Percentiles rank a stretch among this genome's conserved stretches.
These are phyloP conservation scores for Toxotes jaculatrix DNA, from an alignment of 2,113 vertebrate species.

Conservation along the genomic window DNA sequence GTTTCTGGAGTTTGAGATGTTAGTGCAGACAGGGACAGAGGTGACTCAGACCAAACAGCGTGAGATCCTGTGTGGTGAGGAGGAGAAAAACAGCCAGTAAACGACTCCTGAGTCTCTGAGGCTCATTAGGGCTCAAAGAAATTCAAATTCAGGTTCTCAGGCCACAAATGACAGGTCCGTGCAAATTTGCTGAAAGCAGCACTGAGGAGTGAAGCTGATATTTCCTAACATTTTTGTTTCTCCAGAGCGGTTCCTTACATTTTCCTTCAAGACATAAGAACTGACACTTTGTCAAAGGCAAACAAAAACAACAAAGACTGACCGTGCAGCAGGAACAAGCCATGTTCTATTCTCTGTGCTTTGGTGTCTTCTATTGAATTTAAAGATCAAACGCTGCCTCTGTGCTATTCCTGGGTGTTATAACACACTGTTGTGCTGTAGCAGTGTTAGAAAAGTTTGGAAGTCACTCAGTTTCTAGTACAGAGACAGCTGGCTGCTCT, in stretches of 20 bases:
- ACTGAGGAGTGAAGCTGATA: not conserved
- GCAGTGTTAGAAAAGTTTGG: too few species aligned
- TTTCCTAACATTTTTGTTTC: not conserved
- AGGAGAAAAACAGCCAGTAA: too few species aligned
- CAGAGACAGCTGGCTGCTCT: not conserved
- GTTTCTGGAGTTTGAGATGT: not conserved
- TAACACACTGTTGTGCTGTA: too few species aligned
- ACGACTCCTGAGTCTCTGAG: not conserved
- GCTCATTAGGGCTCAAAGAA: not conserved
- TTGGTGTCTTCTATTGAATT: not conserved
- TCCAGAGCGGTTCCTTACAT: not conserved
- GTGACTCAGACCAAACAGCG: constrained; percentile 6
- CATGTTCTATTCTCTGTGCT: not conserved
- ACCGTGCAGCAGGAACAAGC: not conserved
- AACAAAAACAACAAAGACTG: not conserved
- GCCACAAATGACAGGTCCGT: not conserved
- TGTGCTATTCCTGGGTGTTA: too few species aligned
- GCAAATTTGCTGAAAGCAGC: not conserved
- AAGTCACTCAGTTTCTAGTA: too few species aligned
- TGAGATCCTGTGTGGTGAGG: not conserved
- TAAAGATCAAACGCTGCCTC: too few species aligned
- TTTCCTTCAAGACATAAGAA: too few species aligned
- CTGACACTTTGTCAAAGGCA: not conserved
- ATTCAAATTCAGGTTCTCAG: not conserved
- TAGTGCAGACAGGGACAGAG: not conserved